Evolutionary conservation across 2,888 invertebrate genomes (phyloP), one percentile per base, ranked within the genome.

Genomic region (Leptinotarsa peninsularis): DNA sequence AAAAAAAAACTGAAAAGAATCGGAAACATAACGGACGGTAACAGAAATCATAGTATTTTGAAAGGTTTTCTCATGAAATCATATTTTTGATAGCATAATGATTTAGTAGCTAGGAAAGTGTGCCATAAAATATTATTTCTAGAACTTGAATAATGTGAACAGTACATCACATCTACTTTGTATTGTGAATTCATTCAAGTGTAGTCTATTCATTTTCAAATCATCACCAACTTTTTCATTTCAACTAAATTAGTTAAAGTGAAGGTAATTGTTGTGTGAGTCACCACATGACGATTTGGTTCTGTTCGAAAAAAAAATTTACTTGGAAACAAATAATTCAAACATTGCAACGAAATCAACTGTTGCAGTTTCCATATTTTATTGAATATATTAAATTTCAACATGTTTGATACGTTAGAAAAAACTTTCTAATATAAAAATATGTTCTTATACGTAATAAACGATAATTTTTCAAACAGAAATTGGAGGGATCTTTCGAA

Each of bases 101-200:
- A 52, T 68, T 18, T 78, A 76, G 75, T 49, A 74, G 67, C 67
- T 78, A 78, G 77, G 76, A 73, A 77, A 79, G 74, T 77, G 79
- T 79, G 77, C 79, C 79, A 79, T 77, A 76, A 27, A 58, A 58
- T 54, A 54, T 23, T 58, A 21, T 23, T 23, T 58, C 4, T 58
- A 27, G 58, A 27, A 58, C 21, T 21, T 58, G 17, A 52, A 18
- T 18, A 54, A 7, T 13, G n/a, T 18, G 18, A 10, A 23, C 23
- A 23, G 10, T 58, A 21, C 21, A 21, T 21, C 15, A 21, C 15
- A 58, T 58, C 21, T 58, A 21, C 18, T 18, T 54, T 7, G 10
- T 18, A 54, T 18, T 4, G 54, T 3, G 18, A 54, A 54, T n/a
- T 18, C 18, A 54, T 18, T 10, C 18, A 18, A 54, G 54, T 54